Evolutionary conservation across 2,113 vertebrate genomes (phyloP), one percentile per base, ranked within the genome.

Genomic region (Tretioscincus oriximinensis): DNA sequence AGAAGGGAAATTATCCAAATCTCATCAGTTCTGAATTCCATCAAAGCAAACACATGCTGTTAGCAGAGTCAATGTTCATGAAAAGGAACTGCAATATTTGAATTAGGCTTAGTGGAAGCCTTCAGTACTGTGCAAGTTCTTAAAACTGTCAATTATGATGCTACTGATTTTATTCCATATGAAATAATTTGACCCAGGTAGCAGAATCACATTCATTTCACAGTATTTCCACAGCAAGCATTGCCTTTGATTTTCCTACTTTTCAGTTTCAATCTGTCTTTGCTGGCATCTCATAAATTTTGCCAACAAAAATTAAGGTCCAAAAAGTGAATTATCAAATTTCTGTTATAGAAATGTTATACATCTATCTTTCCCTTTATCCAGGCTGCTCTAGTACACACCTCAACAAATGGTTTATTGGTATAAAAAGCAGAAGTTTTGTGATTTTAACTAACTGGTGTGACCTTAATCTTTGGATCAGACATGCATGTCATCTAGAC

Each of bases 1-100:
- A 54, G 1, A 1, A 86, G 70, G 41, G 77, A 88, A 80, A 79
- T 49, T 45, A 71, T 79, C n/a, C 45, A 82, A 83, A 73, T 51
- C 77, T 58, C 54, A 80, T 81, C 80, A 71, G 7, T 71, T 85
- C 66, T 29, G 69, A 87, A 77, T 81, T 31, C 82, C 88, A 85
- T 90, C 84, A 88, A 76, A 85, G 21, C 5, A 78, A 86, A 84
- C 76, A 41, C 35, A 26, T 82, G 73, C 69, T 89, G 87, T 85
- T 86, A 85, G 79, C 80, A 67, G 80, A 84, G 82, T 86, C 81
- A 74, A 82, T 64, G 21, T 82, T 88, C 78, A 9, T 84, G 86
- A 85, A 60, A 81, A 88, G 60, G 86, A 68, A 65, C 87, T 82
- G 69, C 28, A 76, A 81, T 82, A 64, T 90, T 88, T 90, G 84